Evolutionary conservation across 2,888 invertebrate genomes (phyloP), one percentile per base, ranked within the genome.

Genomic region (Maniola hyperantus): DNA sequence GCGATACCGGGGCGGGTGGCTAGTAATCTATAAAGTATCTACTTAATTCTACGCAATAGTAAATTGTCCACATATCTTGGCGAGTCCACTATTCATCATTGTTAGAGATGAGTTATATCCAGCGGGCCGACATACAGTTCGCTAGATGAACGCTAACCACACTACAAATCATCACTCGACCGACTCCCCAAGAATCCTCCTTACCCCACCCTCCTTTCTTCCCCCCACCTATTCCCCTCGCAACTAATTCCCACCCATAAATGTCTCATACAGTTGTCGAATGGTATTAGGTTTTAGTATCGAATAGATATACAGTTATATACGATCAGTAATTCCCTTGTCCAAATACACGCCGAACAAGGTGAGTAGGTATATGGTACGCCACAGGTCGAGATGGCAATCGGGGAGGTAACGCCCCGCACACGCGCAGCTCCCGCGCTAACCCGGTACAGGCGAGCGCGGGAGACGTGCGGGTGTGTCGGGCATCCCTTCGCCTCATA

Each of bases 101-200:
- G 84, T 83, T 81, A 81, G 71, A 72, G 57, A 80, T 84, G 84
- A 88, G 80, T 84, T 85, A 84, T 83, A 77, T 73, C 76, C 76
- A 74, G 76, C 76, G 81, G 77, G 81, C 74, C 75, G 77, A 76
- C n/a, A n/a, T n/a, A n/a, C 79, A 77, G 79, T 75, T 77, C 82
- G 82, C 83, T 83, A 83, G 83, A 84, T 83, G 83, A 85, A 83
- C 84, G 83, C 79, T 82, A 85, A 85, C 88, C 87, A 79, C 83
- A 79, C 82, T 78, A 88, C 87, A 88, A 88, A 88, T 89, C 88
- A 88, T 85, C 83, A 80, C 80, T 81, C 79, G 76, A 81, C 82
- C 82, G 83, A 83, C 83, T 83, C 79, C 79, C 79, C 82, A 83
- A 83, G 83, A 73, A 74, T 77, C 75, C 61, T 71, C 70, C 74